Evolutionary conservation across 2,888 invertebrate species (phyloP), one percentile per base, ranked within the genome.

Genomic region (Aphodius sticticus): DNA sequence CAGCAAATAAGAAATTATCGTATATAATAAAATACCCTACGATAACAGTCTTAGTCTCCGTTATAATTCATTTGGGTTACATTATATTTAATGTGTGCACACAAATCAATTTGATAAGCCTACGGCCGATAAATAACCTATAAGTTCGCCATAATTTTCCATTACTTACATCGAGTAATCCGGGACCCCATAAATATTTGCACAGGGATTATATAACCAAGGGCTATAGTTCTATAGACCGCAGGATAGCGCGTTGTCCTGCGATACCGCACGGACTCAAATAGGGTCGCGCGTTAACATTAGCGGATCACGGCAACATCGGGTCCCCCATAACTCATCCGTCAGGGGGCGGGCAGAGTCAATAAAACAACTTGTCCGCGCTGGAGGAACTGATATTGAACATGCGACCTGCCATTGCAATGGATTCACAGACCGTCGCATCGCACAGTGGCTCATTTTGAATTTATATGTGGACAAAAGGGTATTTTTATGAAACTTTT

Each of bases 91-190:
- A 26, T 26, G 26, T 26, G 53, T 12, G 53, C 53, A 53, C 53
- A 53, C 53, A 53, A 53, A 53, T 53, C 53, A 53, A 53, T 53
- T 53, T 53, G 53, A 53, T 53, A 53, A 53, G 53, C 53, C 53
- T 53, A 53, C 53, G 12, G 53, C 0, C 53, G 53, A 53, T 53
- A 53, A 53, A 53, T 53, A 53, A 53, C 53, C 53, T 53, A 53
- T 53, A 53, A 53, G 53, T 9, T 53, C 53, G 53, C 53, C 12
- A 53, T 53, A 53, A 53, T 53, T 53, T 53, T 53, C 53, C 53
- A 53, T 53, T 53, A 53, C 53, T 53, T 53, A 53, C 53, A 53
- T 53, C 53, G 53, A 53, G 53, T 53, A 53, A 53, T 53, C 53
- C 9, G 53, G 53, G 53, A 53, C 12, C 53, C 53, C 53, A 53